Conservation (phyloP, 2,113 vertebrate species). For the Melierax canorus region DNA sequence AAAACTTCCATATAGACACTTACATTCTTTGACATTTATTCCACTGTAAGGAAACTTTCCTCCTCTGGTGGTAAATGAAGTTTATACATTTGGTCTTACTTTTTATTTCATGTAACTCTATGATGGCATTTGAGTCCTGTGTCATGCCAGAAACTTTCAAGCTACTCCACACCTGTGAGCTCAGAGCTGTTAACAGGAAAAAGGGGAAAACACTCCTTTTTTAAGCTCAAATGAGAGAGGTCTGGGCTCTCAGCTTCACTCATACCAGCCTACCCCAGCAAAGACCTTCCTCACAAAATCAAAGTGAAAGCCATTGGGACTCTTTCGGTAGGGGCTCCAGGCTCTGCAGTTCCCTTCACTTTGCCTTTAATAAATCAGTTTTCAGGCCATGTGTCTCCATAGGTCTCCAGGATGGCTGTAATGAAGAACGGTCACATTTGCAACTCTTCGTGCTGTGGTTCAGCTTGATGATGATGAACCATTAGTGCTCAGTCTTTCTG, state of each 20-base stretch:
- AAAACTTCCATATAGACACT: not conserved
- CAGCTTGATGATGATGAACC: not conserved
- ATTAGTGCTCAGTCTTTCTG: not conserved
- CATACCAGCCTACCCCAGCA: not conserved
- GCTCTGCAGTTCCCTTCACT: not conserved
- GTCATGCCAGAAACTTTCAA: not conserved
- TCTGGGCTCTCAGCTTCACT: not conserved
- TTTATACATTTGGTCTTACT: not conserved
- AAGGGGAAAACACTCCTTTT: not conserved
- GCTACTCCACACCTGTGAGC: not conserved
- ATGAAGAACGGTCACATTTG: not conserved
- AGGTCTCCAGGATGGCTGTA: not conserved
- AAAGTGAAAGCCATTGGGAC: not conserved
- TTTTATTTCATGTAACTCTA: not conserved
- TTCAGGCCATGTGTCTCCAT: not conserved
- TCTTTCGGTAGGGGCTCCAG: not conserved
- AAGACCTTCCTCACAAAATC: not conserved
- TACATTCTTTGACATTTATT: not conserved
- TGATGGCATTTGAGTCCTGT: not conserved
- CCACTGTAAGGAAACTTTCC: not conserved
- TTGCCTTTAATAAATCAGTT: not conserved
- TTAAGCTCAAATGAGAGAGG: not conserved
- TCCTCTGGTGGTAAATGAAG: not conserved
- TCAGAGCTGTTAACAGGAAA: not conserved
- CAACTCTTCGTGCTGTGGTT: accelerated